These are phyloP conservation scores for Merluccius polli DNA, from an alignment of 2,797 vertebrate species.

Conservation along the genomic window DNA sequence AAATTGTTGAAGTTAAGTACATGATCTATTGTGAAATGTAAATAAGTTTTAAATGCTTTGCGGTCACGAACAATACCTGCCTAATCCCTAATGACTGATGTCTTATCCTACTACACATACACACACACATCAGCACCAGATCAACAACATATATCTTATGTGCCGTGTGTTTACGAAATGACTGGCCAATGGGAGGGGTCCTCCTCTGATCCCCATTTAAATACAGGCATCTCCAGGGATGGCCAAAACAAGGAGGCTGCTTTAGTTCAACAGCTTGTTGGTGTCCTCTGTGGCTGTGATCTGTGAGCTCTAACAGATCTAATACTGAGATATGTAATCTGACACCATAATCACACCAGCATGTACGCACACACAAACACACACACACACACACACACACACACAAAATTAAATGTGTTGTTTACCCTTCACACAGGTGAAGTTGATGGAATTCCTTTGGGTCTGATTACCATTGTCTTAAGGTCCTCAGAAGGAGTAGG, in stretches of 20 bases:
- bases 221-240: not conserved
- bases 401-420: slow-evolving; percentile 34
- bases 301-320: not conserved
- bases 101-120: not conserved
- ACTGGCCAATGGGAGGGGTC: slow-evolving; percentile 6
- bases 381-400: slow-evolving; percentile 6
- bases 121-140: not conserved
- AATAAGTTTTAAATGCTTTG: not conserved
- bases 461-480: not conserved
- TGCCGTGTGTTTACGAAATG: not conserved
- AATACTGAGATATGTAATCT: not conserved
- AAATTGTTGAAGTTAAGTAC: not conserved
- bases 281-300: not conserved
- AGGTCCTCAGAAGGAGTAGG: not conserved
- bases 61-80: not conserved
- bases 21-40: not conserved
- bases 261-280: not conserved
- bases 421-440: slow-evolving; percentile 46
- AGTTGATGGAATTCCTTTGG: slow-evolving; percentile 27
- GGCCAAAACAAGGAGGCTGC: not conserved
- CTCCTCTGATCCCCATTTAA: not conserved
- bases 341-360: not conserved
- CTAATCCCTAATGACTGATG: slow-evolving; percentile 10
- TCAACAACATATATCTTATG: not conserved
- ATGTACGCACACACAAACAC: not conserved